Base-by-base conservation (phyloP, 2,888 invertebrate genomes). In the Andrena camellia region DNA sequence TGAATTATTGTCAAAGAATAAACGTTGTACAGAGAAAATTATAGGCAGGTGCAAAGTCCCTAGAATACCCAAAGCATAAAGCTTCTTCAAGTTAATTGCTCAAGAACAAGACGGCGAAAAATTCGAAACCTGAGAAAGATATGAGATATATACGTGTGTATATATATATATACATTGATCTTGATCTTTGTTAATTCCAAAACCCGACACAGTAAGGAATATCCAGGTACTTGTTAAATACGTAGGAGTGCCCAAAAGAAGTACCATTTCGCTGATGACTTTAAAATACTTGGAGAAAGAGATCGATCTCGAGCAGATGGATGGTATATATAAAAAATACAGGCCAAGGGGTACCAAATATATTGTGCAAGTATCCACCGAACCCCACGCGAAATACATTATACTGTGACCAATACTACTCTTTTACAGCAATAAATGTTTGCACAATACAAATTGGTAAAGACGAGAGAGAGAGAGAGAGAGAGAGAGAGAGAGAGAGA, bases 61-160 rank as follows among this genome's bases (percentile, higher is more conserved):
- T 59, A 33, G 67, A 71, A 48, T 78, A 72, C 81, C 83, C 83
- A 76, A 87, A 87, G 76, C 78, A 64, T 23, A 74, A 88, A 88
- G 81, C 88, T 83, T 80, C 6, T 78, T 81, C 6, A 59, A 52
- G 77, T 89, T 89, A 83, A 86, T 86, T 69, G 82, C 77, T 79
- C 57, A 78, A 74, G 48, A 73, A 66, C 66, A 77, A 59, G 71
- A 57, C 77, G 71, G 69, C n/a, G 78, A 62, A 77, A 62, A 71
- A 82, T 67, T 78, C 52, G 50, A 63, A 60, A 68, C 70, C 26
- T n/a, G 29, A 31, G 72, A 66, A 64, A 13, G 68, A 57, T 54
- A 78, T 35, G 66, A 74, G 60, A 72, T 63, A 57, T 66, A 42
- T 20, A n/a, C n/a, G n/a, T n/a, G n/a, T n/a, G n/a, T n/a, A n/a